These are phyloP conservation scores for Zaprionus ornatus DNA, from an alignment of 1,140 invertebrate species.

Conservation along the genomic window DNA sequence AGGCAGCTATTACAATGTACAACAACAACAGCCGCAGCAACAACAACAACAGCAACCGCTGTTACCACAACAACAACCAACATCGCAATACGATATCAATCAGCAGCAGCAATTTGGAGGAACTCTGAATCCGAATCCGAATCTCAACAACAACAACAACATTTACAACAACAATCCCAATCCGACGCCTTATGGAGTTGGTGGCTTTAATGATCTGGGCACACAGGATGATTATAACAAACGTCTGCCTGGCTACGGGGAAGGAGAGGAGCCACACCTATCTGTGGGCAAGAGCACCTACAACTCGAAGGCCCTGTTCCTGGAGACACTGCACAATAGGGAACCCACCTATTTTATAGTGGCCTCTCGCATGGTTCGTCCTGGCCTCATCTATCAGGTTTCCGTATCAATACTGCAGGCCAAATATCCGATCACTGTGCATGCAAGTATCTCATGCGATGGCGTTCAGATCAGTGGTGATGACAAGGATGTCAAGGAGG, in stretches of 20 bases:
- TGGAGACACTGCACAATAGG: slow-evolving; percentile 67
- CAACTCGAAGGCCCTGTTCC: slow-evolving; percentile 67
- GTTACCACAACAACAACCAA: slow-evolving; percentile 35
- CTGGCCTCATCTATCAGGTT: slow-evolving; percentile 93
- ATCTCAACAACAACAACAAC: slow-evolving; percentile 32
- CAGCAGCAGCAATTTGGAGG: slow-evolving; percentile 36
- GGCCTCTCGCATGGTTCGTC: slow-evolving; percentile 92
- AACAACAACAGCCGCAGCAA: slow-evolving; percentile 45
- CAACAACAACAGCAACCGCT: slow-evolving; percentile 45
- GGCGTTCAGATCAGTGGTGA: slow-evolving; percentile 93
- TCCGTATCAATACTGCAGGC: slow-evolving; percentile 91
- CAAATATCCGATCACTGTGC: slow-evolving; percentile 89
- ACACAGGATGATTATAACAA: slow-evolving; percentile 63
- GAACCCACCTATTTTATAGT: slow-evolving; percentile 92
- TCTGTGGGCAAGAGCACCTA: slow-evolving; percentile 70
- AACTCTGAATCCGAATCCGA: slow-evolving; percentile 32
- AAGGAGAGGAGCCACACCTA: slow-evolving; percentile 60
- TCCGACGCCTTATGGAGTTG: neutral
- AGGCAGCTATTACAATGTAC: slow-evolving; percentile 55
- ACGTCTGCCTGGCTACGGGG: slow-evolving; percentile 39
- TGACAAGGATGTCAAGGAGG: slow-evolving; percentile 90
- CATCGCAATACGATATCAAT: slow-evolving; percentile 40
- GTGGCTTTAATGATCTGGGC: slow-evolving; percentile 58
- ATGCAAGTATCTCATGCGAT: slow-evolving; percentile 93
- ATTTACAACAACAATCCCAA: slow-evolving; percentile 35